These are phyloP conservation scores for Monopterus albus DNA, from an alignment of 2,113 vertebrate species.

Conservation along the genomic window DNA sequence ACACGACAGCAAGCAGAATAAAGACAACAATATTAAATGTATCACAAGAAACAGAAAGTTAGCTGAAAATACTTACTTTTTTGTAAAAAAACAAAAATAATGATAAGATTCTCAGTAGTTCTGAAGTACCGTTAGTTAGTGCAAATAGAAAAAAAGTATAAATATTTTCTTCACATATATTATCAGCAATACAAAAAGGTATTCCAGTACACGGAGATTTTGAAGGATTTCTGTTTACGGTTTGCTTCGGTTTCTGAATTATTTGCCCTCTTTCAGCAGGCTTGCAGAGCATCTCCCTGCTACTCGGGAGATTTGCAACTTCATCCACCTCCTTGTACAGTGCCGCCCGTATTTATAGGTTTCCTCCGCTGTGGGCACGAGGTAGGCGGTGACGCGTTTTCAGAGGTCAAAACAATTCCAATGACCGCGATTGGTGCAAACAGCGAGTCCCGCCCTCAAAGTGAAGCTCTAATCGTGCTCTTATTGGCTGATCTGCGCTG, in stretches of 20 bases:
- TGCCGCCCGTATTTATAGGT: conserved; percentile 81
- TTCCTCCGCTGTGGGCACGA: conserved; percentile 83
- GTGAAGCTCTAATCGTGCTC: fast-evolving
- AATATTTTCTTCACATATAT: conserved; percentile 83
- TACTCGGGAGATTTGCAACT: conserved; percentile 82
- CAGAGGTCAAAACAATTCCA: conserved; percentile 83
- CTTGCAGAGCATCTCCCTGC: conserved; percentile 73
- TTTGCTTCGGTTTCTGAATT: conserved; percentile 60
- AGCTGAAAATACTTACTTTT: conserved; percentile 74
- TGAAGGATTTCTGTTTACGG: conserved; percentile 65
- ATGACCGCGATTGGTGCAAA: conserved; percentile 58
- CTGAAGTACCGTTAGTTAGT: conserved; percentile 82
- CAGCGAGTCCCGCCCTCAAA: conserved; percentile 14
- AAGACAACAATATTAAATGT: neutral
- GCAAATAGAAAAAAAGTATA: conserved; percentile 83
- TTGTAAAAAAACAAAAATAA: conserved; percentile 68
- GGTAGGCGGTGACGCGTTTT: conserved; percentile 83
- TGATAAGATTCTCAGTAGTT: conserved; percentile 83
- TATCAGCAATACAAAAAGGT: conserved; percentile 77
- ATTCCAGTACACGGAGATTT: conserved; percentile 80
- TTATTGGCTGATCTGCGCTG: conserved; percentile 58
- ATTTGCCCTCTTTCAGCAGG: conserved; percentile 75
- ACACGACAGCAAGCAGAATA: conserved; percentile 10
- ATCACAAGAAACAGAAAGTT: neutral
- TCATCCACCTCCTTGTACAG: conserved; percentile 65